Evolutionary conservation across 2,797 vertebrate genomes (phyloP).

Genomic region (Mus minutoides): DNA sequence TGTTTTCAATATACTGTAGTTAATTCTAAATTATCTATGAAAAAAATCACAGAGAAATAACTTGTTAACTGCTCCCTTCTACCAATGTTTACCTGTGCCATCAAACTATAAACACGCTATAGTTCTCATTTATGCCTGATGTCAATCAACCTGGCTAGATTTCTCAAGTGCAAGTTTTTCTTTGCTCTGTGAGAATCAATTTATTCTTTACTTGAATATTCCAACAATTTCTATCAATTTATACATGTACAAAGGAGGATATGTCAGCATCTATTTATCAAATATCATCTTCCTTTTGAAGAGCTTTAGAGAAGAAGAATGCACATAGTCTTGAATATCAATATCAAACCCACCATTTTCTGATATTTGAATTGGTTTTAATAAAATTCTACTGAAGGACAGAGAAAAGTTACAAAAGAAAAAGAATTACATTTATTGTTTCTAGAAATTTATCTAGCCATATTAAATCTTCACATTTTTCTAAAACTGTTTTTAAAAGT

Average conservation of each 20-base stretch:
- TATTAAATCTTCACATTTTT: neutral
- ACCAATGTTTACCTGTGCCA: neutral
- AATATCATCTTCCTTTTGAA: conserved; percentile 31
- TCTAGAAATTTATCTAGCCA: neutral
- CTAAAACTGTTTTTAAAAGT: neutral
- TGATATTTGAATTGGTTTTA: conserved; percentile 36
- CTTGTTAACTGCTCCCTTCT: neutral
- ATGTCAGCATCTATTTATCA: conserved; percentile 49
- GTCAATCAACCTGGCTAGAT: neutral
- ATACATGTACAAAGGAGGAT: neutral
- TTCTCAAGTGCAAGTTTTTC: neutral
- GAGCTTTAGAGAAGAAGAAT: conserved; percentile 36
- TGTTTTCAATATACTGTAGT: neutral
- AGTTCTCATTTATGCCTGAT: neutral
- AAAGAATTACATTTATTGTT: neutral
- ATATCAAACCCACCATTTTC: neutral
- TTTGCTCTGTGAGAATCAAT: conserved; percentile 29
- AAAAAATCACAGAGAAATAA: neutral
- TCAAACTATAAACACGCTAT: neutral
- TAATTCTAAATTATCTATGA: neutral
- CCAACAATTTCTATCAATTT: conserved; percentile 30
- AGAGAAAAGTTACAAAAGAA: conserved; percentile 28
- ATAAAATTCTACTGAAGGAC: conserved; percentile 15
- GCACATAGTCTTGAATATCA: neutral
- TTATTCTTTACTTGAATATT: neutral